Evolutionary conservation across 2,797 vertebrate genomes (phyloP).

Genomic region (Rhodeus uyekii): DNA sequence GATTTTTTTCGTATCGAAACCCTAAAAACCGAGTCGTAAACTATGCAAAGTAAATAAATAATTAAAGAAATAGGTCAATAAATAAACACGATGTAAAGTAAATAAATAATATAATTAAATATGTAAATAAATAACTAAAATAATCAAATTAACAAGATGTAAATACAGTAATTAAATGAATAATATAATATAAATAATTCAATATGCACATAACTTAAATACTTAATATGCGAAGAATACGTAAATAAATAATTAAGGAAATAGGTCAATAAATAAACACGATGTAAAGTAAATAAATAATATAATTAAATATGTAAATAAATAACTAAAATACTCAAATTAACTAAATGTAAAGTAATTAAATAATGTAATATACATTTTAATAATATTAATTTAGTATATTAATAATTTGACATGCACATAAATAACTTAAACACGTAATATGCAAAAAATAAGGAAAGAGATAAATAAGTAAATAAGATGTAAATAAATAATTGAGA

Average conservation of each 20-base stretch:
- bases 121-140: neutral
- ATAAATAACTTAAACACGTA: neutral
- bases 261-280: neutral
- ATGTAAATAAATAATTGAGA: no score
- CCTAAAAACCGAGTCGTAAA: no score
- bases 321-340: neutral
- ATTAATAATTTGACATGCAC: neutral
- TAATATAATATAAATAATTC: no score
- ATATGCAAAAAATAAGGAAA: neutral
- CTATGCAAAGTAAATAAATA: no score
- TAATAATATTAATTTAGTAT: no score
- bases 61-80: neutral
- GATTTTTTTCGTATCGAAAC: no score
- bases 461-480: neutral
- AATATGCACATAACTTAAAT: no score
- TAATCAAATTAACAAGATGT: neutral
- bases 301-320: neutral
- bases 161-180: neutral
- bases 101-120: neutral
- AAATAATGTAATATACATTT: no score
- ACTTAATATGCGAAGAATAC: no score
- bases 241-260: neutral
- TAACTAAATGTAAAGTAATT: neutral
- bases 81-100: neutral
- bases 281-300: neutral